A percentile compares a stretch with the other conserved stretches of the same genome.
Evolutionary conservation across 30 jellyfish, hydroid and myxozoan species (phyloP).

Genomic region (Hydractinia echinata): DNA sequence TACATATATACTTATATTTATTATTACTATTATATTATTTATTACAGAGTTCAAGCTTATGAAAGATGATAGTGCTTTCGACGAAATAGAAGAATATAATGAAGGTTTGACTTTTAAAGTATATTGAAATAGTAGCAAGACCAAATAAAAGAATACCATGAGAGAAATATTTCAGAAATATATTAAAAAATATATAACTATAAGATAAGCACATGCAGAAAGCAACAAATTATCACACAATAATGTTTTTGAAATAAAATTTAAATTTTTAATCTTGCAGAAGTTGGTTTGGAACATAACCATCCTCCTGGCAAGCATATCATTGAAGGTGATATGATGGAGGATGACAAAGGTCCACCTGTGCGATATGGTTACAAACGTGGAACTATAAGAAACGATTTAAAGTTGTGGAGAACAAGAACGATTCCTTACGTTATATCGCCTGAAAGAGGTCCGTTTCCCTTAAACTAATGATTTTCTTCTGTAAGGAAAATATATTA

Average conservation of each 20-base stretch:
- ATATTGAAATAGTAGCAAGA: neutral
- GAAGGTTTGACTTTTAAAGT: neutral
- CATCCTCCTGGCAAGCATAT: constrained; percentile 22
- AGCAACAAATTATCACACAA: neutral
- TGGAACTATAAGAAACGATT: neutral
- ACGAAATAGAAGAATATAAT: constrained; percentile 7
- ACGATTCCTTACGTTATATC: neutral
- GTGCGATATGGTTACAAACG: neutral
- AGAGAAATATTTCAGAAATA: too few species aligned
- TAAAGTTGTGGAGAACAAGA: constrained; percentile 2
- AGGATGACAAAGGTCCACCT: neutral
- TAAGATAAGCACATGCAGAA: too few species aligned
- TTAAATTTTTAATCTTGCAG: neutral
- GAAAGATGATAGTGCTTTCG: constrained; percentile 8
- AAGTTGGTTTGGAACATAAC: constrained; percentile 12
- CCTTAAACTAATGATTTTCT: neutral
- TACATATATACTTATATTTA: neutral
- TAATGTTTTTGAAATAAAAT: neutral
- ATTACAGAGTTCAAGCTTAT: neutral
- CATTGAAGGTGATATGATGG: constrained; percentile 3
- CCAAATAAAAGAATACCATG: too few species aligned
- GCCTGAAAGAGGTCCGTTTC: neutral
- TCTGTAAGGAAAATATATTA: too few species aligned
- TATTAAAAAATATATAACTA: too few species aligned
- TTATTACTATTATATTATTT: neutral